Percentiles rank a stretch among this genome's conserved stretches.
These are phyloP conservation scores for Pentamera pediparva DNA, from an alignment of 53 echinoderm and acorn worm species.

Conservation along the genomic window DNA sequence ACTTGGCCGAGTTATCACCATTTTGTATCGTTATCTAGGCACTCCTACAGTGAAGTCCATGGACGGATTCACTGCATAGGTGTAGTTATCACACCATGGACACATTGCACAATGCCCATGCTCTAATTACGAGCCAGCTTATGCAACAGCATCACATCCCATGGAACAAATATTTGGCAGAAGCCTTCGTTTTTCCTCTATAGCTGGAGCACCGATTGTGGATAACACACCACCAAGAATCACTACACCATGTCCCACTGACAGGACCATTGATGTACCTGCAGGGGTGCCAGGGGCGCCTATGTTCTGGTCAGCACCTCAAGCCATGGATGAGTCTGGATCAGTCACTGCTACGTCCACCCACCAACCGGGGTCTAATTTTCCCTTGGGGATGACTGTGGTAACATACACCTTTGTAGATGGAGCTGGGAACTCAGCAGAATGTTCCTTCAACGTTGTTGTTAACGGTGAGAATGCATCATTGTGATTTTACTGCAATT, in stretches of 20 bases:
- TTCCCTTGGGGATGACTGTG: constrained; percentile 38
- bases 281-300: constrained; percentile 24
- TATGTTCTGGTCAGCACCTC: constrained; percentile 41
- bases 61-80: no score
- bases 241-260: constrained; percentile 45
- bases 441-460: constrained; percentile 54
- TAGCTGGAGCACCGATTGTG: constrained; percentile 18
- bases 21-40: no score
- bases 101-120: no score
- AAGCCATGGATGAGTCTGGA: constrained; percentile 55
- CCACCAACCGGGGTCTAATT: constrained; percentile 27
- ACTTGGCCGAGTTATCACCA: no score
- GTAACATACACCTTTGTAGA: constrained; percentile 64
- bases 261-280: constrained; percentile 17
- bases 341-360: constrained; percentile 8
- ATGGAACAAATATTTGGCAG: no score
- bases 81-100: no score
- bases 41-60: no score
- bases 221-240: constrained; percentile 47
- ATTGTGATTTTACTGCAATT: no score
- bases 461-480: constrained; percentile 49
- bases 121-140: no score
- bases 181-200: neutral
- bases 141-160: no score
- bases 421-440: constrained; percentile 40